A percentile compares a stretch with the other conserved stretches of the same genome.
These are phyloP conservation scores for Prolemur simus DNA, from an alignment of 2,113 vertebrate species.

Conservation along the genomic window DNA sequence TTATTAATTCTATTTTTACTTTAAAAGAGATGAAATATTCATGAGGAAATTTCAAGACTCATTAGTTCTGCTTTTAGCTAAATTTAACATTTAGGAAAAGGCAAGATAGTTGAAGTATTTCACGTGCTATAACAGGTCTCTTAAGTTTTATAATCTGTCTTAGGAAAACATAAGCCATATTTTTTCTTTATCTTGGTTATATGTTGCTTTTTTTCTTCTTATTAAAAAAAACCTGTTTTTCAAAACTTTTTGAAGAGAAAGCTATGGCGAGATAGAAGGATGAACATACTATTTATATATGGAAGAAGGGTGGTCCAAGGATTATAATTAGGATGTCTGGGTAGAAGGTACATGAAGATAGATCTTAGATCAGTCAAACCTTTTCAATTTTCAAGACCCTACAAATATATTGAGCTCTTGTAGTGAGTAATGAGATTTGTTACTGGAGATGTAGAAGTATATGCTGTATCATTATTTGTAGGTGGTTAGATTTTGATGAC, in stretches of 20 bases:
- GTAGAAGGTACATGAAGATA: background rate
- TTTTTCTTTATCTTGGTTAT: background rate
- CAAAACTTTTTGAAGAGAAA: background rate
- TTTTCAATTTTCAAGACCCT: background rate
- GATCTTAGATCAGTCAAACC: background rate
- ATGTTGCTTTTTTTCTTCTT: background rate
- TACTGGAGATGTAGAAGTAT: background rate
- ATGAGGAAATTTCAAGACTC: slow-evolving; percentile 19
- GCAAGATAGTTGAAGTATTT: background rate
- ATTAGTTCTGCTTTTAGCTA: slow-evolving; percentile 12
- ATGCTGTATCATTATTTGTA: background rate
- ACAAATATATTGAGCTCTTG: background rate
- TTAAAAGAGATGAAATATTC: background rate
- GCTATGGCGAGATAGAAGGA: background rate
- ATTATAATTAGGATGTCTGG: background rate
- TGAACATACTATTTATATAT: background rate
- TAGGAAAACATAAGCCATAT: background rate
- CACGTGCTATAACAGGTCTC: background rate
- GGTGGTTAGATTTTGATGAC: background rate
- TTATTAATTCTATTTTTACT: slow-evolving; percentile 17
- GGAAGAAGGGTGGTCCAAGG: background rate
- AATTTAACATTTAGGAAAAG: background rate
- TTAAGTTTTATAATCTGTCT: background rate
- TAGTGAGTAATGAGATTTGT: background rate
- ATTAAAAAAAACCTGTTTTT: background rate